These are phyloP conservation scores for Semotilus atromaculatus DNA, from an alignment of 2,797 vertebrate species.

Conservation along the genomic window DNA sequence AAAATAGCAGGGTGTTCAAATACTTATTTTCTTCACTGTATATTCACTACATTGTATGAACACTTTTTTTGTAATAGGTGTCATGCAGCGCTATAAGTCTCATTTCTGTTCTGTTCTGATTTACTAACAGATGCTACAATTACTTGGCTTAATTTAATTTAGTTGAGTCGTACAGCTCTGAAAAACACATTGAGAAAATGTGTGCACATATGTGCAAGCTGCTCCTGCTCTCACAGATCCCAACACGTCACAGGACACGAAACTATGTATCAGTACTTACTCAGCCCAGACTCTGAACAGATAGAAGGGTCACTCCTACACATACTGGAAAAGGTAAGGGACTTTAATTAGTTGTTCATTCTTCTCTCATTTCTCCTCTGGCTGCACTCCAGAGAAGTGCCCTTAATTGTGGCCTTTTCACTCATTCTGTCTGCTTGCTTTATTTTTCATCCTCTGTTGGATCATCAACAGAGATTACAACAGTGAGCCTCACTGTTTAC, in stretches of 20 bases:
- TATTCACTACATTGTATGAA: too few relatives aligned
- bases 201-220: conserved; percentile 24
- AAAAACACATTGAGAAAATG: conserved; percentile 28
- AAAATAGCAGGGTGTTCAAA: too few relatives aligned
- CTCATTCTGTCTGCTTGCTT: conserved; percentile 15
- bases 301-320: conserved; percentile 6
- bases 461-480: too few relatives aligned
- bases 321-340: neutral
- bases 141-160: conserved; percentile 6
- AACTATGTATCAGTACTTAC: neutral
- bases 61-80: neutral
- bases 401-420: conserved; percentile 5
- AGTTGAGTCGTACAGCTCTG: neutral
- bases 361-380: neutral
- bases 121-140: conserved; percentile 10
- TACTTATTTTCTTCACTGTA: too few relatives aligned
- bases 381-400: conserved; percentile 13
- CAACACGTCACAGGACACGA: neutral
- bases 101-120: conserved; percentile 12
- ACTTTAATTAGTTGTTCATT: neutral
- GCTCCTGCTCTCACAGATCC: conserved; percentile 23
- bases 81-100: neutral
- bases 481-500: conserved; percentile 8
- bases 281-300: conserved; percentile 12
- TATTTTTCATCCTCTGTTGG: conserved; percentile 37